Evolutionary conservation across 1,140 invertebrate genomes (phyloP).

Genomic region (Macrocentrus cingulum): DNA sequence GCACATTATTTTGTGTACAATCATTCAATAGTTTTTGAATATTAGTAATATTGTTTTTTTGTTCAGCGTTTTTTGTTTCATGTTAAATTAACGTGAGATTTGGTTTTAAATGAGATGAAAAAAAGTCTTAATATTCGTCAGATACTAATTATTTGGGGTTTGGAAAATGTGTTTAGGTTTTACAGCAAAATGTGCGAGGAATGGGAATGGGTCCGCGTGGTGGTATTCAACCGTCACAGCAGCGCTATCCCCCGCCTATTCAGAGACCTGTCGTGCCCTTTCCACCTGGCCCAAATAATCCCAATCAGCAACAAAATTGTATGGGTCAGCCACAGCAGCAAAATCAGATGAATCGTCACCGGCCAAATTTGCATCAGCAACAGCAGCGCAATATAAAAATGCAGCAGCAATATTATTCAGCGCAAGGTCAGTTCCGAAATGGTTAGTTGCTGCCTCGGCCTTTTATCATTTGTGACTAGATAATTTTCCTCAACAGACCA

Average conservation of each 20-base stretch:
- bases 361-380: slow-evolving; percentile 38
- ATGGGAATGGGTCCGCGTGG: slow-evolving; percentile 57
- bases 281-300: slow-evolving; percentile 54
- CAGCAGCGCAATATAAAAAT: slow-evolving; percentile 56
- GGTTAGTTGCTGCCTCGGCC: slow-evolving; percentile 27
- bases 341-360: slow-evolving; percentile 42
- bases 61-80: too few species aligned
- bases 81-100: too few species aligned
- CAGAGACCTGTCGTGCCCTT: slow-evolving; percentile 57
- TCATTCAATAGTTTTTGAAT: too few species aligned
- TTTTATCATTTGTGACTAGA: slow-evolving; percentile 29
- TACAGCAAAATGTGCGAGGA: slow-evolving; percentile 56
- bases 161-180: slow-evolving; percentile 36
- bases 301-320: slow-evolving; percentile 51
- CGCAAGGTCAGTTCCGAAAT: slow-evolving; percentile 49
- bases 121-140: too few species aligned
- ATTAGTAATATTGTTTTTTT: too few species aligned
- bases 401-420: slow-evolving; percentile 56
- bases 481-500: slow-evolving; percentile 16
- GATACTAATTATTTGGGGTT: slow-evolving; percentile 9
- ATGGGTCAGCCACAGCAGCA: slow-evolving; percentile 52
- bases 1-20: too few species aligned
- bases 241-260: slow-evolving; percentile 57
- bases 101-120: too few species aligned
- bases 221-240: slow-evolving; percentile 53